Conservation (phyloP, 2,113 vertebrate species). For the Syngnathus typhle region DNA sequence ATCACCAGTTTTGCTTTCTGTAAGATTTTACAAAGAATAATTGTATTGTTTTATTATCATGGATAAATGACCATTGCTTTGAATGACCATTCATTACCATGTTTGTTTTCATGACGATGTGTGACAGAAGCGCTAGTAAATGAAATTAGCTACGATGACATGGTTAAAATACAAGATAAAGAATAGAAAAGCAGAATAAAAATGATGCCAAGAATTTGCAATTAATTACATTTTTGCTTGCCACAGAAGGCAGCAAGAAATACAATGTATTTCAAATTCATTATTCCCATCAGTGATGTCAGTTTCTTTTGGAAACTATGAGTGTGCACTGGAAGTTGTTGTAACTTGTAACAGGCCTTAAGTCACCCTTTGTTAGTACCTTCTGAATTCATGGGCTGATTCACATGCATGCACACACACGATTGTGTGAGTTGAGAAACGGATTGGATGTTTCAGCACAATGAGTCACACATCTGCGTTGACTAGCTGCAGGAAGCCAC, state of each 20-base stretch:
- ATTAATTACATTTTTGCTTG: not conserved
- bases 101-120: not conserved
- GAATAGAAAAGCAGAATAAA: not conserved
- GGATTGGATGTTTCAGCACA: slow-evolving; percentile 6
- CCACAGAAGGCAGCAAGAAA: not conserved
- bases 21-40: not conserved
- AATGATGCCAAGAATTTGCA: not conserved
- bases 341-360: slow-evolving; percentile 28
- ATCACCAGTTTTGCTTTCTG: not conserved
- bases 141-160: not conserved
- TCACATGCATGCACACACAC: slow-evolving; percentile 20
- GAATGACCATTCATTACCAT: not conserved
- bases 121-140: not conserved
- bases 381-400: slow-evolving; percentile 25
- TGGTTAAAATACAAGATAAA: not conserved
- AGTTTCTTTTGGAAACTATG: slow-evolving; percentile 10
- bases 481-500: not conserved
- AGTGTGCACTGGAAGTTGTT: slow-evolving; percentile 14
- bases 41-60: not conserved
- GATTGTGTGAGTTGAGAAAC: slow-evolving; percentile 15
- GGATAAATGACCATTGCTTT: slow-evolving; percentile 1
- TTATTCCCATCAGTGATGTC: slow-evolving; percentile 35
- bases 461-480: slow-evolving; percentile 10
- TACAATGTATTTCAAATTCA: slow-evolving; percentile 29
- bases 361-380: slow-evolving; percentile 5